phyloP scores from a whole-genome alignment of 2,113 vertebrate species.

The Meleagris gallopavo region DNA sequence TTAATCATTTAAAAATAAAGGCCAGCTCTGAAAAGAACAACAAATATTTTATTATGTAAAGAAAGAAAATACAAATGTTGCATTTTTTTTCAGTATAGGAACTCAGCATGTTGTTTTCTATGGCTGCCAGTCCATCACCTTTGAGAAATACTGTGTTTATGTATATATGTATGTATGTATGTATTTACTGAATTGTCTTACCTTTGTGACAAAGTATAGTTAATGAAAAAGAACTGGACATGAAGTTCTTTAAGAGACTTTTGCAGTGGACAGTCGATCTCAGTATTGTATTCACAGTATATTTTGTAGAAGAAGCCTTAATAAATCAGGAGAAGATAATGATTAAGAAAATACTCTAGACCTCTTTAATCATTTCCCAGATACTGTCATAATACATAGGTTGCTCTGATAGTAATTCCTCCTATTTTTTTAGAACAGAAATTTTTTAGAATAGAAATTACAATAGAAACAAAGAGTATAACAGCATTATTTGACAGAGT shows the following conservation, averaged over 20 bases:
- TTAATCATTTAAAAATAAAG: conserved; percentile 32
- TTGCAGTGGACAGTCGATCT: background rate
- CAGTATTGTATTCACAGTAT: background rate
- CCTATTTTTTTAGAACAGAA: too few species aligned
- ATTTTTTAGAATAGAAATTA: too few species aligned
- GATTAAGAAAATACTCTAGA: background rate
- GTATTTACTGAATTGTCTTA: background rate
- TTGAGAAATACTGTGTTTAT: background rate
- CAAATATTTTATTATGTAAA: background rate
- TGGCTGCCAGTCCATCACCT: background rate
- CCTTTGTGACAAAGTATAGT: background rate
- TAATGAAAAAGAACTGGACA: background rate
- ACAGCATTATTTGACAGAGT: too few species aligned
- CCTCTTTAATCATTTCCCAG: background rate
- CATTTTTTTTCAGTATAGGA: background rate
- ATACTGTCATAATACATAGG: background rate
- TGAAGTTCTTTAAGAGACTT: background rate
- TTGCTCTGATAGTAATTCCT: too few species aligned
- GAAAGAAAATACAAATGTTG: background rate
- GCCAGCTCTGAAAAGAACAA: background rate
- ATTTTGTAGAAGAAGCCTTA: background rate
- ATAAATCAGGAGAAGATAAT: background rate
- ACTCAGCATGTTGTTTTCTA: background rate
- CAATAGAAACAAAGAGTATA: too few species aligned
- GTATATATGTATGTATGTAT: too few species aligned